Evolutionary conservation across 2,888 invertebrate species (phyloP), one percentile per base, ranked within the genome.

Genomic region (Cheilosia vulpina): DNA sequence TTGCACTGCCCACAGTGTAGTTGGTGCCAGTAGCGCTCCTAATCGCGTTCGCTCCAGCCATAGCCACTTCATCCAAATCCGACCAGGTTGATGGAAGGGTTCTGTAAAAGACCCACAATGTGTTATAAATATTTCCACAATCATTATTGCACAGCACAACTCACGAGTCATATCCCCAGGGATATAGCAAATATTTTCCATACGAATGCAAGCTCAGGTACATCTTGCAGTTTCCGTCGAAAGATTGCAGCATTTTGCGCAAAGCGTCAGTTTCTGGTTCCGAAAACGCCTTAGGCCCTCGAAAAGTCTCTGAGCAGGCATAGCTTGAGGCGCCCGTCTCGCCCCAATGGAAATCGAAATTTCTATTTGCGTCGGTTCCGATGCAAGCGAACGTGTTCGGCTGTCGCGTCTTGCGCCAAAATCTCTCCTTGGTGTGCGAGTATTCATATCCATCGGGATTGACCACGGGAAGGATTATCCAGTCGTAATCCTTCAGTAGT

Each of bases 401-500:
- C 2, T 92, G 91, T 0, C 94, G 91, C 0, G 94, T 94, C 88
- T 94, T 94, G 11, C 94, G 92, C 94, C 94, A 94, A 4, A 90
- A 57, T 3, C 91, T 88, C 4, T 87, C 93, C 58, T 89, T 88
- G 11, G 92, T 92, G 71, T 93, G 94, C 13, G 38, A 38, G 13
- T 38, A 38, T 83, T 93, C 94, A 88, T 96, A 96, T 0, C 96
- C 96, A 90, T 96, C 96, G 2, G 95, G 95, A 90, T 96, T 96
- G 15, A 94, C 93, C 0, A 94, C 90, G 0, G 96, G 96, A 72
- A 95, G 88, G n/a, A 95, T 92, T 77, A 94, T 93, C 94, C 95
- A 95, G 89, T 96, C 95, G 52, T 94, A 93, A 31, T 93, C 91
- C 9, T 93, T 90, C 6, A 94, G 89, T 4, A 96, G 89, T 34